Evolutionary conservation across 2,113 vertebrate genomes (phyloP).

Genomic region (Coryphaenoides rupestris): DNA sequence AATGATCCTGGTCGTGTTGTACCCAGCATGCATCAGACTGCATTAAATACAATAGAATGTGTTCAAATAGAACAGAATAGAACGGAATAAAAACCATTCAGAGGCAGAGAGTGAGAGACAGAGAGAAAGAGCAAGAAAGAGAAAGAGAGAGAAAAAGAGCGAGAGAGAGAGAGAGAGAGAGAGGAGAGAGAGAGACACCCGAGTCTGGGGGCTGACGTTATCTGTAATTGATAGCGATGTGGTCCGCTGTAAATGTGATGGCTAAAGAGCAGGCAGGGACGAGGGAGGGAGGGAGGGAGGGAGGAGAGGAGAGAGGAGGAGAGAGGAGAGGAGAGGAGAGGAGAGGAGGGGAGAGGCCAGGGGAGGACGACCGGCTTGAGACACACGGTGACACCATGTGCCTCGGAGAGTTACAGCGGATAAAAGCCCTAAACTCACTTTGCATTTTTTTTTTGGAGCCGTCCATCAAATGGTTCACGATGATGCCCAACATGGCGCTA

Average conservation of each 20-base stretch:
- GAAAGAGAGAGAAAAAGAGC: too few relatives aligned
- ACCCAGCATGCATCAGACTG: neutral
- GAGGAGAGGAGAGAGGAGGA: too few relatives aligned
- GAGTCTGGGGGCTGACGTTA: constrained; percentile 22
- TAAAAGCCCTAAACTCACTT: too few relatives aligned
- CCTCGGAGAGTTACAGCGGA: too few relatives aligned
- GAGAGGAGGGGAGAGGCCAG: too few relatives aligned
- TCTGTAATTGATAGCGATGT: constrained; percentile 38
- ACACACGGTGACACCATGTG: too few relatives aligned
- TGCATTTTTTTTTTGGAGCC: too few relatives aligned
- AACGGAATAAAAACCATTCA: neutral
- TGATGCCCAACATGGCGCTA: too few relatives aligned
- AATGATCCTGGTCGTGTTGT: too few relatives aligned
- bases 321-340: constrained; percentile 6
- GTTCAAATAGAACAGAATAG: neutral
- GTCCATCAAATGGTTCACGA: too few relatives aligned
- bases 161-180: neutral
- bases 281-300: neutral
- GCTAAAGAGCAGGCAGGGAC: constrained; percentile 22
- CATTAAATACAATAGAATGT: neutral
- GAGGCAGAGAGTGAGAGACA: neutral
- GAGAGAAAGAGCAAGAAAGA: neutral
- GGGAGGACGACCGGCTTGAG: too few relatives aligned
- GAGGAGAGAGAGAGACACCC: neutral
- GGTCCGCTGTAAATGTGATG: constrained; percentile 41